These are phyloP conservation scores for Agapornis roseicollis DNA, from an alignment of 2,113 vertebrate genomes.

Conservation along the genomic window DNA sequence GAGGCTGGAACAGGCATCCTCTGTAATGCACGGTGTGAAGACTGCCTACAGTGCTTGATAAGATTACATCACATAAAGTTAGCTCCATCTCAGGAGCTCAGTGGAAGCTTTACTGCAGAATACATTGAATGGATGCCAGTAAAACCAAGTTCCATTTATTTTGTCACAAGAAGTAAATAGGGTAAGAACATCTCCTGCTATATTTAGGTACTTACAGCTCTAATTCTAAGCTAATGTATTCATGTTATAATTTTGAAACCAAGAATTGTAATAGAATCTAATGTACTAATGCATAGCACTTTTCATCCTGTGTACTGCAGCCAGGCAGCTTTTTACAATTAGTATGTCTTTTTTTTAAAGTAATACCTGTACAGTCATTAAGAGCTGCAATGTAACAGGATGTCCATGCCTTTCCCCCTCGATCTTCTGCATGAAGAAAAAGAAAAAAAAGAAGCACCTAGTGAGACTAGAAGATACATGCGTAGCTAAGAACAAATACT, in stretches of 20 bases:
- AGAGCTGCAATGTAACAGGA: background rate
- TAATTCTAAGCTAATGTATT: background rate
- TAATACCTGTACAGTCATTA: background rate
- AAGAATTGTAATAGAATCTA: background rate
- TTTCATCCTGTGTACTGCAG: background rate
- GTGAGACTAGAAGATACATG: constrained; percentile 28
- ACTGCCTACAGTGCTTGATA: background rate
- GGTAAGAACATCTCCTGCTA: background rate
- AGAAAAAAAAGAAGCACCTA: background rate
- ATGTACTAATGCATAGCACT: background rate
- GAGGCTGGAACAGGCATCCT: background rate
- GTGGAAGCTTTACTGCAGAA: background rate
- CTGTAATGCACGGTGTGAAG: fast-evolving
- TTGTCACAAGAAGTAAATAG: background rate
- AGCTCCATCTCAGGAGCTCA: background rate
- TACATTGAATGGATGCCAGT: background rate
- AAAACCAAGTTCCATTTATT: background rate
- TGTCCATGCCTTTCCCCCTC: background rate
- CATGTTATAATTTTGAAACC: background rate
- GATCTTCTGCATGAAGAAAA: background rate
- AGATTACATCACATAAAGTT: background rate
- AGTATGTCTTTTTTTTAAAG: background rate
- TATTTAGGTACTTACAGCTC: background rate
- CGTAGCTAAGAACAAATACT: background rate
- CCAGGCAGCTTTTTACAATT: constrained; percentile 17